Evolutionary conservation across 2,797 vertebrate genomes (phyloP), one percentile per base, ranked within the genome.

Genomic region (Urosaurus nigricauda): DNA sequence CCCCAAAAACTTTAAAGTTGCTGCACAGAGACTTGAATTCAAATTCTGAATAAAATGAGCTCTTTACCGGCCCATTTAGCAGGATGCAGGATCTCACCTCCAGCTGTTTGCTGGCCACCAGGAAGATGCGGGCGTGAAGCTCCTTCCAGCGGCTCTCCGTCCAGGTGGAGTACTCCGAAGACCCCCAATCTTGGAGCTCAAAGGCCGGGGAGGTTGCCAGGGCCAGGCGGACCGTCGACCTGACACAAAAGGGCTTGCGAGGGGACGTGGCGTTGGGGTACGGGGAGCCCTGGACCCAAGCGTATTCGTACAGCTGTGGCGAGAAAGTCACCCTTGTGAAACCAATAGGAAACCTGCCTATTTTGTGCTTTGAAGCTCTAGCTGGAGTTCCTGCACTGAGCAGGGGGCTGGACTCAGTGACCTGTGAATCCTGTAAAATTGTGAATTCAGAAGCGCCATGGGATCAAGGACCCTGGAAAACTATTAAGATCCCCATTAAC

Each of bases 131-230:
- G 2, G 98, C 99, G 0, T 94, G 96, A 93, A 99, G 98, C 43
- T 91, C 95, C 93, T 98, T 99, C 99, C 99, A 99, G 84, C 98
- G 96, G 80, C 98, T 99, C 96, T 99, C 99, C 0, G 98, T 98
- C 99, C 99, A 99, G 0, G 99, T 99, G 0, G 98, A 99, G 40
- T 98, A 99, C 0, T 98, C 94, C 0, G 89, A 96, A 71, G 98
- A 98, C 56, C 95, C 96, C 96, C 97, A 99, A 2, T 98, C 94
- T 9, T 87, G 83, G 89, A 98, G 96, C 65, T 98, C 98, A 0
- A 99, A 99, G 89, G 98, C 98, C 0, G 98, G 99, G 5, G 99
- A 99, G 83, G 97, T 12, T 0, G 98, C 98, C 90, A 94, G 96
- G 78, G 94, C 90, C 4, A 96, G 93, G 16, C 84, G 98, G 0